A percentile compares a stretch with the other conserved stretches of the same genome.
These are phyloP conservation scores for Halocynthia roretzi DNA, from an alignment of 23 tunicate species.

Conservation along the genomic window DNA sequence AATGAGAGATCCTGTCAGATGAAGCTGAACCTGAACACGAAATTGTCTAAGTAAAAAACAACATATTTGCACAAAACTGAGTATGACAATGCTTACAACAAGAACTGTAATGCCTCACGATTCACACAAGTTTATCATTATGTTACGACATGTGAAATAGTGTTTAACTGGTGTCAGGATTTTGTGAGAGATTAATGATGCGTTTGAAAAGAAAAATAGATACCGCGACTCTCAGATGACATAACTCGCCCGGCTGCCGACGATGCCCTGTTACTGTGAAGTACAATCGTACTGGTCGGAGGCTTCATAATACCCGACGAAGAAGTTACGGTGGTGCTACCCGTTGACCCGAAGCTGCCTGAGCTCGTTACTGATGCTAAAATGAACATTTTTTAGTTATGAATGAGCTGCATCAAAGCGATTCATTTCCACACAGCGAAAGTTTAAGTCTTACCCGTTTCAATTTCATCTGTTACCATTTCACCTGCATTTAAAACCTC, in stretches of 20 bases:
- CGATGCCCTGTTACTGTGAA: constrained; percentile 23
- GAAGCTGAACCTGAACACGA: not conserved
- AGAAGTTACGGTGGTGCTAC: constrained; percentile 32
- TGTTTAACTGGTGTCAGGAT: too few relatives aligned
- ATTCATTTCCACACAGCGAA: not conserved
- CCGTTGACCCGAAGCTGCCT: constrained; percentile 73
- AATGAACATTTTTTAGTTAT: not conserved
- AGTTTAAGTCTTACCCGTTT: constrained; percentile 38
- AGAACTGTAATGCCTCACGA: too few relatives aligned
- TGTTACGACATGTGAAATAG: too few relatives aligned
- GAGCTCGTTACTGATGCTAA: constrained; percentile 71
- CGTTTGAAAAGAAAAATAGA: not conserved
- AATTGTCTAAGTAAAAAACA: too few relatives aligned
- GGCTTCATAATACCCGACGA: constrained; percentile 56
- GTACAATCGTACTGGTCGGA: constrained; percentile 29
- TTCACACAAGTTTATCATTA: too few relatives aligned
- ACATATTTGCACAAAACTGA: too few relatives aligned
- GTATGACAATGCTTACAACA: too few relatives aligned
- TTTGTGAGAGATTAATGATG: too few relatives aligned
- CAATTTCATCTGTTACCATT: constrained; percentile 62
- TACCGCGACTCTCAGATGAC: constrained; percentile 15
- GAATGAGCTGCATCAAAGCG: not conserved
- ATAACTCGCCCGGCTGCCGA: constrained; percentile 6
- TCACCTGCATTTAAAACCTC: constrained; percentile 54
- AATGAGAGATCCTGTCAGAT: constrained; percentile 3